Evolutionary conservation across 2,797 vertebrate species (phyloP).

Genomic region (Syngnathus acus): DNA sequence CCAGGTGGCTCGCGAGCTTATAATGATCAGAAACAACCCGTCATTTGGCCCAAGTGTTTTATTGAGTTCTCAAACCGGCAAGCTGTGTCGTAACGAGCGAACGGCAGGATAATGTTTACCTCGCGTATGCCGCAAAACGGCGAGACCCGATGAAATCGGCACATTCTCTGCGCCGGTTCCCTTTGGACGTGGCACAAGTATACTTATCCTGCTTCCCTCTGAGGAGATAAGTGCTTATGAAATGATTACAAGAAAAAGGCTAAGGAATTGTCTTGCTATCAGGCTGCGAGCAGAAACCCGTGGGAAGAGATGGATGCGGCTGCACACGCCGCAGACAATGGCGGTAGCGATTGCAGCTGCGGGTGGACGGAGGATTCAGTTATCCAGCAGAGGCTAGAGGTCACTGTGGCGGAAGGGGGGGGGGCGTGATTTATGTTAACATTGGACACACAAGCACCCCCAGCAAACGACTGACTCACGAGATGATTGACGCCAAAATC

Average conservation of each 20-base stretch:
- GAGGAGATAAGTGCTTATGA: constrained; percentile 1
- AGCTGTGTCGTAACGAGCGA: background rate
- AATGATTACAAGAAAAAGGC: constrained; percentile 6
- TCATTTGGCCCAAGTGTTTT: background rate
- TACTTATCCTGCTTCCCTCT: background rate
- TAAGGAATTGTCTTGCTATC: constrained; percentile 1
- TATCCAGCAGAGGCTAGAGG: background rate
- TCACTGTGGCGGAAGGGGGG: background rate
- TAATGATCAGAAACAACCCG: background rate
- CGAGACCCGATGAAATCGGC: background rate
- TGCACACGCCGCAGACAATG: background rate
- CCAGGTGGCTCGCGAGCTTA: constrained; percentile 2
- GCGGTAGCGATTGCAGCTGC: background rate
- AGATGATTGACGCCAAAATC: background rate
- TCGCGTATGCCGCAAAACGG: background rate
- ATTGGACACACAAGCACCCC: background rate
- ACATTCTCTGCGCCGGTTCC: background rate
- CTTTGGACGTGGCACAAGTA: background rate
- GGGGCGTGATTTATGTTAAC: background rate
- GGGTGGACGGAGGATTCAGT: background rate
- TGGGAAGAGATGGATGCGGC: background rate
- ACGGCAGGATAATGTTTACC: background rate
- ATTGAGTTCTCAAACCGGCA: constrained; percentile 1
- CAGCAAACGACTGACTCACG: background rate
- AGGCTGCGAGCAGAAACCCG: background rate